phyloP scores from a whole-genome alignment of 2,113 vertebrate species.

The Gavialis gangeticus region DNA sequence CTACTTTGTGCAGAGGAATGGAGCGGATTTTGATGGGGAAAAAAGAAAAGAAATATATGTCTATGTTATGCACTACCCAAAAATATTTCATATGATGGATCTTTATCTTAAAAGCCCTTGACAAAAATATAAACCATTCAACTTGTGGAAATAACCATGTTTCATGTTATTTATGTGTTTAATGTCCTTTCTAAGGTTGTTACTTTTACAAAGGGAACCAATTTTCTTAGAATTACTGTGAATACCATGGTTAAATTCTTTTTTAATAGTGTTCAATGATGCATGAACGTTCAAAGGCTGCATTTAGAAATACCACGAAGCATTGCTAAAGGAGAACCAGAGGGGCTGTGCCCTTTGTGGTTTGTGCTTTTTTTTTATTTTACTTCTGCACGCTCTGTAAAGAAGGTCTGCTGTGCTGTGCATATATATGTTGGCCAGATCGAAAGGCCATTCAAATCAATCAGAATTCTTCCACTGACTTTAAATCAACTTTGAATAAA shows the following conservation, averaged over 20 bases:
- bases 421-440: not conserved
- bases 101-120: constrained; percentile 56
- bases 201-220: constrained; percentile 22
- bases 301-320: constrained; percentile 36
- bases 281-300: constrained; percentile 60
- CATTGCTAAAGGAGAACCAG: constrained; percentile 42
- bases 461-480: not conserved
- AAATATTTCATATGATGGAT: constrained; percentile 55
- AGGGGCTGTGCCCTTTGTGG: not conserved
- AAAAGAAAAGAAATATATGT: not conserved
- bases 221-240: constrained; percentile 51
- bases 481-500: not conserved
- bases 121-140: constrained; percentile 61
- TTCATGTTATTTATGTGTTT: constrained; percentile 55
- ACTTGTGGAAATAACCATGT: constrained; percentile 38
- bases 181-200: constrained; percentile 52
- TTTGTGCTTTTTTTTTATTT: not conserved
- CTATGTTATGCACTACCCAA: constrained; percentile 35
- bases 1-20: not conserved
- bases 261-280: constrained; percentile 42
- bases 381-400: not conserved
- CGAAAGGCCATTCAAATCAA: not conserved
- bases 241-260: constrained; percentile 60
- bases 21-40: not conserved
- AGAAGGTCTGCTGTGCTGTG: not conserved